These are phyloP conservation scores for Bovichtus variegatus DNA, from an alignment of 2,797 vertebrate species.

Conservation along the genomic window DNA sequence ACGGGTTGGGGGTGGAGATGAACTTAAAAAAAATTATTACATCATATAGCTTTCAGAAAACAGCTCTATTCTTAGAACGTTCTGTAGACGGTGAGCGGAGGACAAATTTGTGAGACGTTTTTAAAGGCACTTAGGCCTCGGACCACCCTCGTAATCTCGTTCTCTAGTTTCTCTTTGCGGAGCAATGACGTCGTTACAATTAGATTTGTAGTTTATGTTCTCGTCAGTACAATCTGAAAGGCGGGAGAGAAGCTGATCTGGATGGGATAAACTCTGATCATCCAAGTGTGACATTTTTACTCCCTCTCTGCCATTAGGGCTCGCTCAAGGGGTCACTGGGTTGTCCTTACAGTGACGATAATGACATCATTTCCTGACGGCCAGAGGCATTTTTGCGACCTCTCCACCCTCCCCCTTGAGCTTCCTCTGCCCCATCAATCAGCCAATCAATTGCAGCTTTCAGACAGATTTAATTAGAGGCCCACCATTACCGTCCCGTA, in stretches of 20 bases:
- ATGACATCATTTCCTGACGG: constrained; percentile 66
- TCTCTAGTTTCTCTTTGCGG: constrained; percentile 32
- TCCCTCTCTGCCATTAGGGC: constrained; percentile 24
- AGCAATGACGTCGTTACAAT: constrained; percentile 22
- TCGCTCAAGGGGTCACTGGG: constrained; percentile 40
- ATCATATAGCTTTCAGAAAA: constrained; percentile 65
- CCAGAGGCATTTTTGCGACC: constrained; percentile 39
- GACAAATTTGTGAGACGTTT: constrained; percentile 47
- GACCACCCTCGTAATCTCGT: constrained; percentile 30
- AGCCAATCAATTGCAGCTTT: constrained; percentile 70
- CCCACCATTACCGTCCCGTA: constrained; percentile 49
- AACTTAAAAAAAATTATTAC: constrained; percentile 67
- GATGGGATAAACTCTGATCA: constrained; percentile 25
- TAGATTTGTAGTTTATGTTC: constrained; percentile 39
- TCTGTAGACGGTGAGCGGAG: constrained; percentile 33
- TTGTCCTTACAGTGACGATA: constrained; percentile 41
- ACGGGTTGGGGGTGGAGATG: constrained; percentile 56
- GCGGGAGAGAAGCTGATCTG: constrained; percentile 30
- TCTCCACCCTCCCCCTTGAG: constrained; percentile 14
- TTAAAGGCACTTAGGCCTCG: constrained; percentile 54
- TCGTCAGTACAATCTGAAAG: constrained; percentile 11
- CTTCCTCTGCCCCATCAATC: constrained; percentile 61
- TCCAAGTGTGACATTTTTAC: constrained; percentile 4
- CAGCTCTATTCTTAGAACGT: constrained; percentile 55
- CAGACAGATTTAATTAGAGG: constrained; percentile 75